Base-by-base conservation (phyloP, 2,888 invertebrate genomes). In the Endomychus coccineus region DNA sequence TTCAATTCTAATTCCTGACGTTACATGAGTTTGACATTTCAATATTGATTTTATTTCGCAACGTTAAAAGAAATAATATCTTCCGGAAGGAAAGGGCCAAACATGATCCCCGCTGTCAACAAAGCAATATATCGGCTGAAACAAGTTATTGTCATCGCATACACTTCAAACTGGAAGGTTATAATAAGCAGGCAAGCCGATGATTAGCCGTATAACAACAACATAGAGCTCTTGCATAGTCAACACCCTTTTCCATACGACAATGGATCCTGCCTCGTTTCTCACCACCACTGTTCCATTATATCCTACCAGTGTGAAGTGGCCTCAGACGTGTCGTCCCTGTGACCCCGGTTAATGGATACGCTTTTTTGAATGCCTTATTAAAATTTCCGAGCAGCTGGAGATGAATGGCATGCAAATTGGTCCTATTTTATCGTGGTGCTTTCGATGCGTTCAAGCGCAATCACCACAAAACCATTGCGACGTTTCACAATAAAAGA, bases 301-400 rank as follows among this genome's bases (percentile, higher is more conserved):
- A 46, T 51, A 39, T 34, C 34, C 37, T 44, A n/a, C 27, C 48
- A 40, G 51, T 42, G 48, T 52, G 49, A 52, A 53, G 53, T 52
- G 46, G 51, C 45, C 44, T 48, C 45, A 49, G 48, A 50, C 45
- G 37, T 48, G 46, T 48, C 48, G 27, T 45, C 47, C 46, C 27
- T 34, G 42, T 39, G 37, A 34, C 40, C 43, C 32, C 42, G 39
- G 51, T 50, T 59, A 60, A 61, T 60, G 58, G 61, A 59, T 59
- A 57, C 54, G 56, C 56, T 56, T 58, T 57, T 60, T 56, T 55
- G 53, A 58, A 59, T 57, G 61, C 63, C 67, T 68, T 68, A 69
- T 68, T 69, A 68, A 68, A 68, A 69, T 68, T 68, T 68, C 65
- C 67, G 58, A 66, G 62, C 67, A 65, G 64, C 62, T 65, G 66